A percentile compares a stretch with the other conserved stretches of the same genome.
phyloP scores from a whole-genome alignment of 2,797 vertebrate species.

The Gobio occitaniae region DNA sequence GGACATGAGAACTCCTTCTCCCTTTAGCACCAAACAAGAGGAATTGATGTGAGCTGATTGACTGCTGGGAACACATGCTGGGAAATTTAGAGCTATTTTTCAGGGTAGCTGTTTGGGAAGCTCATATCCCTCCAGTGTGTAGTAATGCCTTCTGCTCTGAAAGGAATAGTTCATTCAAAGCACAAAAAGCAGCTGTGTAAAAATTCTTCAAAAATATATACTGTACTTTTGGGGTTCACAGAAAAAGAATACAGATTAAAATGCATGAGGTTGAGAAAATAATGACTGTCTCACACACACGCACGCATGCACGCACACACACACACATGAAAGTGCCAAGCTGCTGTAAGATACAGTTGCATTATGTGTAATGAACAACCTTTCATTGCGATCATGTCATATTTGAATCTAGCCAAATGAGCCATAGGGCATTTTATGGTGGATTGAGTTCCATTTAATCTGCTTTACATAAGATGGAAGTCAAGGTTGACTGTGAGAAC shows the following conservation, averaged over 20 bases:
- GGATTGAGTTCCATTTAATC: not conserved
- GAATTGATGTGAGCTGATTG: not conserved
- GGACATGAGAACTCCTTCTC: not conserved
- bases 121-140: constrained; percentile 26
- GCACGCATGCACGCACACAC: no score
- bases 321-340: not conserved
- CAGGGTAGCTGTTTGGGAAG: constrained; percentile 14
- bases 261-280: not conserved
- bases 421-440: not conserved
- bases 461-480: not conserved
- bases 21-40: constrained; percentile 9
- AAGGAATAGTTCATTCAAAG: constrained; percentile 41
- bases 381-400: not conserved
- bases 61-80: constrained; percentile 3
- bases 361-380: not conserved
- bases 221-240: not conserved
- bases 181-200: not conserved
- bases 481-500: not conserved
- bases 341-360: not conserved
- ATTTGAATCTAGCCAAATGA: not conserved
- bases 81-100: constrained; percentile 34
- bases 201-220: no score
- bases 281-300: not conserved
- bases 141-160: constrained; percentile 42
- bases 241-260: not conserved